phyloP scores from a whole-genome alignment of 2,797 vertebrate species.

The Diplodus puntazzo region DNA sequence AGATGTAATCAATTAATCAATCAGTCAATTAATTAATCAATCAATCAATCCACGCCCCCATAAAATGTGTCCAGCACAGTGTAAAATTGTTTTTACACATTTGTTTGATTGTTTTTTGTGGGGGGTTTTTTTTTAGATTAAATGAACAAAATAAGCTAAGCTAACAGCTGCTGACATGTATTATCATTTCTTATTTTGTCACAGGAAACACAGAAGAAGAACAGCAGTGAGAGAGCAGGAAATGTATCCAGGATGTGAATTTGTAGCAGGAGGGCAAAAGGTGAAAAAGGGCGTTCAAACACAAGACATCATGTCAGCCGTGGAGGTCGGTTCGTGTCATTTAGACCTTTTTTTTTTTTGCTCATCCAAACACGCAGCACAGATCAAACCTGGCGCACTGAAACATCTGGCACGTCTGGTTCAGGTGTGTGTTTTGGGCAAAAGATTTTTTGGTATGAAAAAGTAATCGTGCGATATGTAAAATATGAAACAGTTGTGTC shows the following conservation, averaged over 20 bases:
- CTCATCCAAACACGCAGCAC: slow-evolving; percentile 19
- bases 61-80: neutral
- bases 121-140: neutral
- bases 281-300: slow-evolving; percentile 21
- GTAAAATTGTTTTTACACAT: neutral
- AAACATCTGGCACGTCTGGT: slow-evolving; percentile 14
- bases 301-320: slow-evolving; percentile 7
- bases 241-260: slow-evolving; percentile 18
- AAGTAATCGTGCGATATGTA: slow-evolving; percentile 12
- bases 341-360: slow-evolving; percentile 5
- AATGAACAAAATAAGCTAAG: neutral
- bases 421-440: slow-evolving; percentile 32
- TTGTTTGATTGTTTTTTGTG: neutral
- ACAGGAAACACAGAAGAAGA: slow-evolving; percentile 19
- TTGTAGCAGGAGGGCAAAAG: neutral
- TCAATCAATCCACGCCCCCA: too few relatives aligned
- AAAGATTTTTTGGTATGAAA: slow-evolving; percentile 31
- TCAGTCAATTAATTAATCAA: neutral
- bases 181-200: neutral
- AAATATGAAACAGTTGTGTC: slow-evolving; percentile 38
- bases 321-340: slow-evolving; percentile 1
- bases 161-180: neutral
- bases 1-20: neutral
- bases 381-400: slow-evolving; percentile 9
- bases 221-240: neutral